Base-by-base conservation (phyloP, 92 coral and sea anemone species). In the Phenganax stokvisi region DNA sequence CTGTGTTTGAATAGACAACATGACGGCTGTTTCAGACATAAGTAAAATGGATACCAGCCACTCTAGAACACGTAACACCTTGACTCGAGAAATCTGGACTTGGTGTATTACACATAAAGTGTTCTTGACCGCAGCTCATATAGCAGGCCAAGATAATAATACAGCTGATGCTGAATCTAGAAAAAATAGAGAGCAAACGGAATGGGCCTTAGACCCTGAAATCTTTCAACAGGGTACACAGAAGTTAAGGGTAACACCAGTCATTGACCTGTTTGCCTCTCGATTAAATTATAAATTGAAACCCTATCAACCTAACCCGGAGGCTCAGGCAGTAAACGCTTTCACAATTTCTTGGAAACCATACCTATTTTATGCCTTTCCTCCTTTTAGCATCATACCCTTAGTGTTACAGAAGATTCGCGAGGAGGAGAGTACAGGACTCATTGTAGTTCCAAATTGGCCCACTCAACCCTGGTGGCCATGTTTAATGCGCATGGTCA, bases 21-120 rank as follows among this genome's bases (percentile, higher is more conserved):
- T 87, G 54, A 85, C 89, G 28, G 93, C 89, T 61, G 90, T 85
- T 30, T 57, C 90, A 5, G 76, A 78, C 74, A 77, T 87, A n/a
- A 79, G 74, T 67, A 88, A 90, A 71, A 87, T 90, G 89, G 47
- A 4, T 37, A 37, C 47, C 47, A 37, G 47, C 47, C 4, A 1
- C 4, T 37, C 47, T 37, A 37, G 47, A 37, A 37, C 47, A 37
- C 47, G 47, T 37, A 37, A 37, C 4, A 37, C 47, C 47, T 37
- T 37, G 4, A 37, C 47, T 37, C 4, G 47, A 37, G 47, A 37
- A 37, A 37, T 37, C 47, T 37, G 47, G 47, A 37, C 47, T 37
- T 37, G 47, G 47, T 37, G 47, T 37, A 4, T 1, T 37, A 37
- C 1, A 37, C 47, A 37, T 37, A 37, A 37, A 4, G 47, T 37